These are phyloP conservation scores for Clamator glandarius DNA, from an alignment of 2,797 vertebrate genomes.

Conservation along the genomic window DNA sequence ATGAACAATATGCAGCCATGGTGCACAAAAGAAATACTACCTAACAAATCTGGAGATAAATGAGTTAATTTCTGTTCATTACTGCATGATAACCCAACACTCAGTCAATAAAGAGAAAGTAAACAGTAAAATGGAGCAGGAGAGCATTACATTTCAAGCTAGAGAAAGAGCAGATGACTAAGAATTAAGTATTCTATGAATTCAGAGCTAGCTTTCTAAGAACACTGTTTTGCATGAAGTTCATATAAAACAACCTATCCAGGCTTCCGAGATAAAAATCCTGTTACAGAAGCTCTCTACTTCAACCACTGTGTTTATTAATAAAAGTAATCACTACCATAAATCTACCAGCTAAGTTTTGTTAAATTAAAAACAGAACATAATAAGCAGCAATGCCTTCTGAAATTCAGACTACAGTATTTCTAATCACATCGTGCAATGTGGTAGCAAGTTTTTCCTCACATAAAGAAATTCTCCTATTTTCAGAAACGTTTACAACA, in stretches of 20 bases:
- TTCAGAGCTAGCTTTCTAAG: slow-evolving; percentile 20
- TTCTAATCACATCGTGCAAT: neutral
- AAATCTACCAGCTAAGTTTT: neutral
- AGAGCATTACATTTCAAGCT: neutral
- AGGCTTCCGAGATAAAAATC: neutral
- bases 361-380: neutral
- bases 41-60: neutral
- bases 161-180: neutral
- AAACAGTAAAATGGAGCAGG: neutral
- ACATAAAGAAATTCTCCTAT: neutral
- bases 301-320: neutral
- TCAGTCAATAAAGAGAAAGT: neutral
- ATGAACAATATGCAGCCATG: rapidly evolving
- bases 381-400: neutral
- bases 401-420: neutral
- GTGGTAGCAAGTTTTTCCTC: neutral
- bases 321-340: neutral
- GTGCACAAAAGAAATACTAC: neutral
- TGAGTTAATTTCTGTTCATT: neutral
- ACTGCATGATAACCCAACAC: neutral
- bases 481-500: neutral
- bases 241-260: neutral
- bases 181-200: neutral
- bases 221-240: neutral
- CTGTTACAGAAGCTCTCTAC: neutral